Conservation (phyloP, 2,888 invertebrate genomes). For the Morinoia aosen region DNA sequence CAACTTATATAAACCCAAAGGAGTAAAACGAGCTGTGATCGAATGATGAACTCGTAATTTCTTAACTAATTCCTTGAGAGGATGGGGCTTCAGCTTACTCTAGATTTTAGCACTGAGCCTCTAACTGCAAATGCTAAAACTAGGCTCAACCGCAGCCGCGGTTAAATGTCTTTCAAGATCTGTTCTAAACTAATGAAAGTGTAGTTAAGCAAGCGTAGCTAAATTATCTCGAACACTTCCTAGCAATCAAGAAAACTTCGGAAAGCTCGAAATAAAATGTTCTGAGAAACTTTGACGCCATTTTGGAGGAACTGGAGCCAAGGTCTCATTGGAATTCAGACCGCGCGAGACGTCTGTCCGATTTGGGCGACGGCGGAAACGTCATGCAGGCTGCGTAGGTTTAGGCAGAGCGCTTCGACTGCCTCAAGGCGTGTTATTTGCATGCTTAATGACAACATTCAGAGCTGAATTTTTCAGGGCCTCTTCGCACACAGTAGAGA, state of each 20-base stretch:
- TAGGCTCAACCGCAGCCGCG: background rate
- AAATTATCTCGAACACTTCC: background rate
- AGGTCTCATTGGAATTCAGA: background rate
- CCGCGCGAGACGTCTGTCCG: background rate
- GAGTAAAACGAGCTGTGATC: background rate
- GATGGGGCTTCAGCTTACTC: background rate
- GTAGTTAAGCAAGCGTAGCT: background rate
- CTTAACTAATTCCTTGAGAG: background rate
- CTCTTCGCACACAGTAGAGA: background rate
- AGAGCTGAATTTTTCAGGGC: background rate
- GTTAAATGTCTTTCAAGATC: background rate
- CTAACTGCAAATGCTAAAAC: background rate
- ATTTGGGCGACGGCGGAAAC: background rate
- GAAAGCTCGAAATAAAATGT: background rate
- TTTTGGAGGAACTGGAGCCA: background rate
- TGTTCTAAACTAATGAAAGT: background rate
- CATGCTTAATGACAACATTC: background rate
- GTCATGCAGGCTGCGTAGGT: background rate
- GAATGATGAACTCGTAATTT: background rate
- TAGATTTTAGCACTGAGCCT: background rate
- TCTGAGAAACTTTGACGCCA: background rate
- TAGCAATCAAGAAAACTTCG: constrained; percentile 2
- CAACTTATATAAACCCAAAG: background rate
- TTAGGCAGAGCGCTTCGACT: background rate
- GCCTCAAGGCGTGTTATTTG: background rate